Conservation (phyloP, 2,113 vertebrate genomes). For the Strix uralensis region DNA sequence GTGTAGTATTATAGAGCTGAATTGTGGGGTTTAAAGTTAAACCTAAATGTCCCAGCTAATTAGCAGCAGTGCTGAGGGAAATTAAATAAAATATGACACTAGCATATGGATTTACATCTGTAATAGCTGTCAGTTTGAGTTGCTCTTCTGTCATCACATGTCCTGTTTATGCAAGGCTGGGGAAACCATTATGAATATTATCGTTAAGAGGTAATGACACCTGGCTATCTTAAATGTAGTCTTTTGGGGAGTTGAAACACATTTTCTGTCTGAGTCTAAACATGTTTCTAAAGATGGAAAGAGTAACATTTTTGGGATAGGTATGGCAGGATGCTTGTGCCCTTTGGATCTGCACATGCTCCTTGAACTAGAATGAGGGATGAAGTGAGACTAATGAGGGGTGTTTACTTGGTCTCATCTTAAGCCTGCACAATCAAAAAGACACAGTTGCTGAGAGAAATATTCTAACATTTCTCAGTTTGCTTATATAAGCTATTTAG, state of each 20-base stretch:
- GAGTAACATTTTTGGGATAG: background rate
- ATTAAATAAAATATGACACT: background rate
- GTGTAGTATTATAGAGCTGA: background rate
- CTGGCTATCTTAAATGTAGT: background rate
- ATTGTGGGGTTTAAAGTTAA: background rate
- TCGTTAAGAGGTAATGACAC: background rate
- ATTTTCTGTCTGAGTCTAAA: background rate
- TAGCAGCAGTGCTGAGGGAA: background rate
- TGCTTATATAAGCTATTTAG: background rate
- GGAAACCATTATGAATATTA: background rate
- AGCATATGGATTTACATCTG: background rate
- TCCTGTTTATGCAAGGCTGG: background rate
- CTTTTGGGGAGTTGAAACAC: background rate
- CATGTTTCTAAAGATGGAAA: background rate
- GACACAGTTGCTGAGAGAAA: background rate
- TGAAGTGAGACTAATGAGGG: background rate
- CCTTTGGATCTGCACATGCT: background rate
- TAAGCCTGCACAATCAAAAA: background rate
- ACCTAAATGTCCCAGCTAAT: background rate
- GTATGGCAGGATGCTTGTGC: background rate
- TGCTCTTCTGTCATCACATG: background rate
- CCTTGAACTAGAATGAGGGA: background rate
- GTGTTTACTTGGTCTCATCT: background rate
- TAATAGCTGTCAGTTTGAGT: conserved; percentile 9
- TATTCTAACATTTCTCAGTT: background rate